Evolutionary conservation across 2,113 vertebrate species (phyloP).

Genomic region (Upupa epops): DNA sequence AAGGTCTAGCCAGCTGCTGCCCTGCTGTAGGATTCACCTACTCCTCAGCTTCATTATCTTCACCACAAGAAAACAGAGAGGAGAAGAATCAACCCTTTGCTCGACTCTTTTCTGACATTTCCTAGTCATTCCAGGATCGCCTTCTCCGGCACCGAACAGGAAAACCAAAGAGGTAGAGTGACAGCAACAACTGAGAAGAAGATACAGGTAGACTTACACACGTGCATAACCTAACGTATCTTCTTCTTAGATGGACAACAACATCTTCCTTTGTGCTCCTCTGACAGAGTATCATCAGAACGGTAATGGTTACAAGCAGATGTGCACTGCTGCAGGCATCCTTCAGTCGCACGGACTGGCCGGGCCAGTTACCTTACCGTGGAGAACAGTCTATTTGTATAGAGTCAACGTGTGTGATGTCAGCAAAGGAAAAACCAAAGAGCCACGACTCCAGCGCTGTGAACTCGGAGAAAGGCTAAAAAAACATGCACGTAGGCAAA

Average conservation of each 20-base stretch:
- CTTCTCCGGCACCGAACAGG: not conserved
- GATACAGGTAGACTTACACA: not conserved
- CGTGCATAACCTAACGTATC: not conserved
- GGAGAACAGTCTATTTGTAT: not conserved
- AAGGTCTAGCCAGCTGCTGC: not conserved
- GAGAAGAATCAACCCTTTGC: not conserved
- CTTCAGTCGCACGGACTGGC: not conserved
- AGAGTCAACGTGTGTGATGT: slow-evolving; percentile 3
- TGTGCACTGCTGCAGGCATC: not conserved
- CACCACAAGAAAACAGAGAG: not conserved
- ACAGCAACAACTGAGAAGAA: not conserved
- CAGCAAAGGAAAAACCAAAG: not conserved
- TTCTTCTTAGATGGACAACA: not conserved
- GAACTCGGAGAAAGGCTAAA: not conserved
- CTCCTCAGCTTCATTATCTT: not conserved
- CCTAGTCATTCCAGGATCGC: not conserved
- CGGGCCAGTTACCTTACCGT: not conserved
- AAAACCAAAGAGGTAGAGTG: not conserved
- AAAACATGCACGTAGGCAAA: slow-evolving; percentile 1
- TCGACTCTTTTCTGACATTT: not conserved
- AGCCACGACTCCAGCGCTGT: not conserved
- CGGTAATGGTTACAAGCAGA: no score
- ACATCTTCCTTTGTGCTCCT: not conserved
- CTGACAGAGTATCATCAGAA: no score
- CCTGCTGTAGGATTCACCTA: not conserved